phyloP scores from a whole-genome alignment of 2,888 invertebrate genomes.

The Chymomyza procnemis region DNA sequence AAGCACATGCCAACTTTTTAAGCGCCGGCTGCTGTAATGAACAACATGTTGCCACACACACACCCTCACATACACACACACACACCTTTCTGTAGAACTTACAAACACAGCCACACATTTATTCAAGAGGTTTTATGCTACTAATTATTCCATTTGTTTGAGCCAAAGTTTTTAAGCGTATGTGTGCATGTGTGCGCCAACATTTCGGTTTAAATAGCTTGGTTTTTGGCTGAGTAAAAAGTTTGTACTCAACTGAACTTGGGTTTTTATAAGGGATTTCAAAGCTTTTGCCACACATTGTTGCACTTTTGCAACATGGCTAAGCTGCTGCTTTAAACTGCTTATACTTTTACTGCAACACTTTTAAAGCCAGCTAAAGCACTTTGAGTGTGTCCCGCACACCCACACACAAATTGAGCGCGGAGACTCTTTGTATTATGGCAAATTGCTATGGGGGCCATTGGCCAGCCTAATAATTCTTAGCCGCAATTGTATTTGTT shows the following conservation, averaged over 20 bases:
- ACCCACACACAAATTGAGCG: neutral
- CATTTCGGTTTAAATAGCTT: neutral
- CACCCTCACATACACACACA: neutral
- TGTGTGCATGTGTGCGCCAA: neutral
- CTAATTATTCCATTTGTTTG: constrained; percentile 63
- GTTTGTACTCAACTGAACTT: neutral
- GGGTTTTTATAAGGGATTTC: neutral
- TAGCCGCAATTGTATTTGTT: constrained; percentile 26
- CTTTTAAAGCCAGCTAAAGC: neutral
- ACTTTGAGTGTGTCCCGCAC: neutral
- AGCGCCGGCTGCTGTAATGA: neutral
- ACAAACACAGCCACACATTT: neutral
- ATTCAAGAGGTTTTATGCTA: constrained; percentile 20
- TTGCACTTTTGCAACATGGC: neutral
- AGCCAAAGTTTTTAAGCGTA: constrained; percentile 25
- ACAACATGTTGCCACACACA: neutral
- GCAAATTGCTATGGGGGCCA: constrained; percentile 8
- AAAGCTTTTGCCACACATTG: neutral
- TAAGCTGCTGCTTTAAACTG: neutral
- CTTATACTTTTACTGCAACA: neutral
- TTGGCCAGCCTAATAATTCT: constrained; percentile 38
- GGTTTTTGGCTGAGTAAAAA: neutral
- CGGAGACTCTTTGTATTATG: neutral
- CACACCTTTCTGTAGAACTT: neutral
- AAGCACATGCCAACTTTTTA: neutral